These are phyloP conservation scores for Morpho deidamia DNA, from an alignment of 2,888 invertebrate genomes.

Conservation along the genomic window DNA sequence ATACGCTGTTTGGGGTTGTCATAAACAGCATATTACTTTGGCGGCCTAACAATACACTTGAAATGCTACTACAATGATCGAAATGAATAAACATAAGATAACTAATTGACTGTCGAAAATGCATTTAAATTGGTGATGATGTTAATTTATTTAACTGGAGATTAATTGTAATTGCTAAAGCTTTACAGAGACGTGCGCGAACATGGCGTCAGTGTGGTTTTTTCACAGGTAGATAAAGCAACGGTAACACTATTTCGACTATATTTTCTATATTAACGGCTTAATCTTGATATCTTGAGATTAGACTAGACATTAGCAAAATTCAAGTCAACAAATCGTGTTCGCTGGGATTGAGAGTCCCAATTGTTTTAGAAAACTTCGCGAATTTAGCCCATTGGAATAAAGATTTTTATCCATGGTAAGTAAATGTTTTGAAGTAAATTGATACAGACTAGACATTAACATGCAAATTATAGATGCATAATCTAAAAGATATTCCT, in stretches of 20 bases:
- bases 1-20: too few species aligned
- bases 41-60: constrained; percentile 19
- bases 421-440: too few species aligned
- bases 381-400: too few species aligned
- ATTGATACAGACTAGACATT: too few species aligned
- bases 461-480: too few species aligned
- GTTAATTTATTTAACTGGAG: constrained; percentile 54
- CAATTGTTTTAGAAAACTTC: too few species aligned
- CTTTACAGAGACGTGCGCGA: constrained; percentile 44
- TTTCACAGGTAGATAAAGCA: constrained; percentile 21
- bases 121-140: constrained; percentile 65
- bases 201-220: constrained; percentile 25
- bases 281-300: not conserved
- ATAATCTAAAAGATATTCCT: too few species aligned
- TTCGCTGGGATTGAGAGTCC: too few species aligned
- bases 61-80: constrained; percentile 63
- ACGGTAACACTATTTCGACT: not conserved
- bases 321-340: too few species aligned
- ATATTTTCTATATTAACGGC: not conserved
- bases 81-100: constrained; percentile 14
- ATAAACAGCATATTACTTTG: not conserved
- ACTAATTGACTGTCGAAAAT: constrained; percentile 56
- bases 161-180: constrained; percentile 47
- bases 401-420: too few species aligned
- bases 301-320: not conserved